A percentile compares a stretch with the other conserved stretches of the same genome.
Evolutionary conservation across 2,113 vertebrate genomes (phyloP).

Genomic region (Phrynosoma platyrhinos): DNA sequence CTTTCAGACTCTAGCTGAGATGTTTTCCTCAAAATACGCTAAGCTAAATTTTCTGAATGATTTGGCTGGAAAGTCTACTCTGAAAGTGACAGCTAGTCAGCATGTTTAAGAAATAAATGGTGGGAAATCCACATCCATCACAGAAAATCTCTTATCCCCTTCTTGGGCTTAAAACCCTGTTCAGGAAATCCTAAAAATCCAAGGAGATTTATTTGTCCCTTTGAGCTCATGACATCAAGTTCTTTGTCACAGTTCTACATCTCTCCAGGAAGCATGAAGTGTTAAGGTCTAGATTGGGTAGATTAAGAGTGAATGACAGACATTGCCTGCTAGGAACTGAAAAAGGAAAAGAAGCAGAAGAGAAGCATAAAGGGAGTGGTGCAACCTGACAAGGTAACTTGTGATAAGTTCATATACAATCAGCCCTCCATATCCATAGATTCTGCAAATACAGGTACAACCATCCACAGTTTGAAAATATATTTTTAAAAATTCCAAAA

Average conservation of each 20-base stretch:
- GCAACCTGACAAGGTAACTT: no score
- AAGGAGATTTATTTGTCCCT: neutral
- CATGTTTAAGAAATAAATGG: neutral
- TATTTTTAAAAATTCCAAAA: no score
- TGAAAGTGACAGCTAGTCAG: neutral
- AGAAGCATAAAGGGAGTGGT: no score
- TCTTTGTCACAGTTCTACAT: neutral
- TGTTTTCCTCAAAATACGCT: neutral
- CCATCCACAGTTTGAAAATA: no score
- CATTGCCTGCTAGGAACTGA: neutral
- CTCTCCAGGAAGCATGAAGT: neutral
- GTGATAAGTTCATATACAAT: no score
- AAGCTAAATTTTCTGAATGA: neutral
- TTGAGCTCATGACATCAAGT: accelerated
- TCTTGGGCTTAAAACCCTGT: neutral
- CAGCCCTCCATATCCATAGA: no score
- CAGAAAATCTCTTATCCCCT: neutral
- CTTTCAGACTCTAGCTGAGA: neutral
- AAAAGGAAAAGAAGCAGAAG: neutral
- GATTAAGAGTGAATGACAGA: slow-evolving; percentile 18
- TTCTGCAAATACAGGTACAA: no score
- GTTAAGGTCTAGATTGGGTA: accelerated
- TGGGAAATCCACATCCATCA: neutral
- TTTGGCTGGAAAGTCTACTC: neutral
- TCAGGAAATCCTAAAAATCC: slow-evolving; percentile 14